Evolutionary conservation across 2,113 vertebrate species (phyloP).

Genomic region (Lathamus discolor): DNA sequence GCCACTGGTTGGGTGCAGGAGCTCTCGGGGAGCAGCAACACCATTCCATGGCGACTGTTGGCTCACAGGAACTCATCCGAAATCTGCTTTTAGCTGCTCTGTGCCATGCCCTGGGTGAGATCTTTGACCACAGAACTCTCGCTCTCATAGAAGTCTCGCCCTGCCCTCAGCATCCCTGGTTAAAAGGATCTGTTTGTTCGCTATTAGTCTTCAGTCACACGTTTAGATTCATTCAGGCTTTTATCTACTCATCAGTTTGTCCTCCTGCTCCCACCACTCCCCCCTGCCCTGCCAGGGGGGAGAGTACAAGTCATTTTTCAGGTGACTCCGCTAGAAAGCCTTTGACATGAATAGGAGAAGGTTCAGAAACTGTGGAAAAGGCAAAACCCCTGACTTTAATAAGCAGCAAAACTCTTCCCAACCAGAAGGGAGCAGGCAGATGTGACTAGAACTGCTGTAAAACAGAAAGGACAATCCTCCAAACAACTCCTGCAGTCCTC

Average conservation of each 20-base stretch:
- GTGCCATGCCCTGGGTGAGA: not conserved
- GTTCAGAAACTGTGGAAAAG: constrained; percentile 10
- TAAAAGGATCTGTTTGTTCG: not conserved
- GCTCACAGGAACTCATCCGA: not conserved
- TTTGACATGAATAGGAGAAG: not conserved
- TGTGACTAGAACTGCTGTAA: not conserved
- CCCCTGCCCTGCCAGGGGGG: constrained; percentile 30
- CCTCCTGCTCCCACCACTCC: constrained; percentile 1
- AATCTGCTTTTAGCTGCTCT: not conserved
- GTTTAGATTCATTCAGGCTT: constrained; percentile 38
- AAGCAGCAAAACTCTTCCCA: not conserved
- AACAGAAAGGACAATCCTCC: not conserved
- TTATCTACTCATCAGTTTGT: constrained; percentile 65
- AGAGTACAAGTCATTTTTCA: constrained; percentile 67
- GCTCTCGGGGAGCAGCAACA: not conserved
- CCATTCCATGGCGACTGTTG: rapidly evolving
- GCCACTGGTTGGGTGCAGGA: rapidly evolving
- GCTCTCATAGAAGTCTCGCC: not conserved
- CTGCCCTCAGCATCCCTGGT: not conserved
- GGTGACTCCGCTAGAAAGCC: constrained; percentile 50
- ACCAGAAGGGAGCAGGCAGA: not conserved
- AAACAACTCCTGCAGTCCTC: not conserved
- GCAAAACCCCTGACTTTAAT: not conserved
- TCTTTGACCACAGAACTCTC: not conserved
- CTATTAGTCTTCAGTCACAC: constrained; percentile 28